Base-by-base conservation (phyloP, 2,113 vertebrate species). In the Pandion haliaetus region DNA sequence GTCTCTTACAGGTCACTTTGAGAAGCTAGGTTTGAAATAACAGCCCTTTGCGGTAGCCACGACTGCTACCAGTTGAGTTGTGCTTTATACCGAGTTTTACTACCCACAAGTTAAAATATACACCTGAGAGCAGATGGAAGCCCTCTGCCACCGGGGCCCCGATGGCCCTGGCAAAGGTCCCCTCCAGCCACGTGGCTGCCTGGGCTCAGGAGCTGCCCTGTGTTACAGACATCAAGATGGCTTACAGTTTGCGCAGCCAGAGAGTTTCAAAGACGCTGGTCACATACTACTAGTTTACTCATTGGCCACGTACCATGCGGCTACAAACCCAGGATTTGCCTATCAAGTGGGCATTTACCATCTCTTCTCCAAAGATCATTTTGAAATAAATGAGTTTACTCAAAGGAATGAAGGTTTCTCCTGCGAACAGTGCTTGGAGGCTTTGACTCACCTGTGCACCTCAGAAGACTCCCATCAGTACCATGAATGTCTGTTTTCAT, bases 161-260 rank as follows among this genome's bases (percentile, higher is more conserved):
- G 18, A 10, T 38, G 26, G n/a, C 20, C 42, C 44, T 49, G 34
- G 17, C 32, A 55, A 63, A 85, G 8, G 28, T 40, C 8, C 25
- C 6, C 16, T 4, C 4, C 2, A 26, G 20, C 26, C 2, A 0
- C 6, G 23, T 1, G 3, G 18, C 21, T 42, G 8, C 36, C 40
- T 5, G 16, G 28, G 20, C 13, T 70, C 42, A 65, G 77, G 40
- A 74, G 6, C 73, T 52, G 38, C 17, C 42, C 40, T 10, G 2
- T 23, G 16, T 86, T 45, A 57, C 40, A 38, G 6, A 58, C 8
- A 29, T 4, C 40, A 47, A 32, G 18, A 36, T 7, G 20, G 6
- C 32, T 69, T 72, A 4, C 67, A 36, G 17, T 18, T 40, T 54
- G 42, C 29, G 12, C 29, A 88, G 80, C 6, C 17, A 11, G 38